Base-by-base conservation (phyloP, 2,888 invertebrate genomes). In the Conomelus anceps region DNA sequence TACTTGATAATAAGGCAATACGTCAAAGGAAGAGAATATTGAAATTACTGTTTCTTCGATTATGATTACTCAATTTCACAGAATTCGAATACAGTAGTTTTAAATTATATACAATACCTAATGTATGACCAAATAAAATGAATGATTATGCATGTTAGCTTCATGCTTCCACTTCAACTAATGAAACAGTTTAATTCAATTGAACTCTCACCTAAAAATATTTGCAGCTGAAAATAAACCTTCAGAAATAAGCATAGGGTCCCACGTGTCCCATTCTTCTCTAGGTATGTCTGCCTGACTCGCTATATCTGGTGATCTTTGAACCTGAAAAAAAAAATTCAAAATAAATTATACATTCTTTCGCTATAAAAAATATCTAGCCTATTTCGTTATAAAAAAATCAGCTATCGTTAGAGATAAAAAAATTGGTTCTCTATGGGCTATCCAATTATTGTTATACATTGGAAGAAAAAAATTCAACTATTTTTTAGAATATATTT, bases 191-290 rank as follows among this genome's bases (percentile, higher is more conserved):
- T 22, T n/a, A 7, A 88, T 23, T n/a, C 20, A 88, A 89, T 13
- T 87, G 22, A 9, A 22, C 3, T 87, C 22, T 87, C 91, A 95
- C 96, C 96, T 96, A 93, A 97, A 98, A 94, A 99, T 99, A 94
- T 99, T 99, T 91, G 99, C 99, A 22, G 99, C 98, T 22, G 99
- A 99, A 94, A 99, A 99, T 89, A 99, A 95, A 34, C 98, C 98
- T 94, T 98, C 98, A 24, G 98, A 98, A 91, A 97, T 97, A 92
- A 99, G 95, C 96, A 99, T 99, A 22, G 99, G 99, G 94, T 99
- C 99, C 97, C 98, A 99, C 7, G 99, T 97, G 94, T 99, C 98
- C 99, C 99, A 99, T 91, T 98, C 95, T 93, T 98, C 97, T 90
- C 99, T 95, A 88, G 96, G 96, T 91, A 96, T 94, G 92, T 96